Base-by-base conservation (phyloP, 1,140 invertebrate species). In the Cryptotermes secundus region DNA sequence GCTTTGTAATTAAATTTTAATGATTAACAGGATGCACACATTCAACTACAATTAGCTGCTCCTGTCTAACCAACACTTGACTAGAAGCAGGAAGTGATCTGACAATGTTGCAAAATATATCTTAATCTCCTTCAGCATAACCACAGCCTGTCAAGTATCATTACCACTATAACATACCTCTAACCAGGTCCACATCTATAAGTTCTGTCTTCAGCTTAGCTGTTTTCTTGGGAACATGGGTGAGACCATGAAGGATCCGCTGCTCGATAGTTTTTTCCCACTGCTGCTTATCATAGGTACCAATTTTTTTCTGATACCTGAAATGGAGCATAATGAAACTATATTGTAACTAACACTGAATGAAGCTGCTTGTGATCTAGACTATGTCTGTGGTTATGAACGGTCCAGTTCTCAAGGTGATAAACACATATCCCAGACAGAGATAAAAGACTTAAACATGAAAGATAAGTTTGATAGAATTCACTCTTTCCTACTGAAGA, bases 251-350 rank as follows among this genome's bases (percentile, higher is more conserved):
- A 87, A 97, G 92, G 86, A 98, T 95, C 87, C 96, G 92, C 88
- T 97, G 95, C 88, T 99, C 97, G 84, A 98, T 94, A 84, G 96
- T 97, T 87, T 95, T 96, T 89, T 99, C 97, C 97, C 97, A 99
- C 94, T 96, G 94, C 89, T 98, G 96, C 88, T 98, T 98, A 90
- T 99, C 97, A 91, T 98, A 98, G 38, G 95, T 96, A 87, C 97
- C 97, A 89, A 99, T 98, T 93, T 98, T 96, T 88, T 96, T 96
- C 89, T 97, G 96, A 91, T 97, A 97, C 95, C 96, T 96, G 86
- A 26, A 89, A 87, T 19, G 79, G 26, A 42, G 10, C 59, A 72
- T 72, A 72, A 10, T 22, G 53, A 59, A 59, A 59, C 19, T 59
- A 10, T 16, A 59, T n/a, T 72, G 0, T 72, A 26, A 9, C 26